Evolutionary conservation across 1,140 invertebrate genomes (phyloP).

Genomic region (Drosophila pseudoobscura): DNA sequence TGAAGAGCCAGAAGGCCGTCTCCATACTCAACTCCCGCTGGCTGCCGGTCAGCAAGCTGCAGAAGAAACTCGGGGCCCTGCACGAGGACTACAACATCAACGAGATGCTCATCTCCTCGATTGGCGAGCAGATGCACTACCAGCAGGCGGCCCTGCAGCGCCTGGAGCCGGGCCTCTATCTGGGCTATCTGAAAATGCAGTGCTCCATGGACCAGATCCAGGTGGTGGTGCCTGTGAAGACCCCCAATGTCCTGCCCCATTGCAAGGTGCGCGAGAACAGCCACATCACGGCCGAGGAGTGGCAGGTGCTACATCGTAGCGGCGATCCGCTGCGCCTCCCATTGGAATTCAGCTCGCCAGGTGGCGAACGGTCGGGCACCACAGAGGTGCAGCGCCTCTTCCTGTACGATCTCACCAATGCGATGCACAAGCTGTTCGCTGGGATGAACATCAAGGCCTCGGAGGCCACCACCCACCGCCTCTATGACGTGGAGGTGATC

Average conservation of each 20-base stretch:
- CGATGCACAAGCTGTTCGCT: conserved; percentile 89
- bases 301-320: conserved; percentile 89
- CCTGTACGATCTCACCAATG: conserved; percentile 88
- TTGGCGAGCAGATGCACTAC: conserved; percentile 95
- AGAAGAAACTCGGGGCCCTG: conserved; percentile 84
- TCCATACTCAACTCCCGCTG: conserved; percentile 95
- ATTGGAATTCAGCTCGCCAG: conserved; percentile 82
- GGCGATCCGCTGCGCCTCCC: conserved; percentile 83
- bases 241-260: conserved; percentile 96
- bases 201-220: conserved; percentile 97
- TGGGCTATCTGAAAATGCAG: conserved; percentile 97
- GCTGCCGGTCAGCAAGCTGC: conserved; percentile 92
- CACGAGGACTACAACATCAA: conserved; percentile 90
- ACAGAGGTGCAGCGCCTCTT: conserved; percentile 92
- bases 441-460: conserved; percentile 91
- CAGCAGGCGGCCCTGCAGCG: conserved; percentile 92
- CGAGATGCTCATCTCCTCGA: conserved; percentile 92
- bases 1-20: conserved; percentile 92
- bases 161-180: conserved; percentile 93
- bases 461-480: conserved; percentile 88
- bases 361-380: conserved; percentile 74
- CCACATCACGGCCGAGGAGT: conserved; percentile 97
- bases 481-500: conserved; percentile 96
- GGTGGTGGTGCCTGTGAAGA: conserved; percentile 94
- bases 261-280: conserved; percentile 96